Conservation (phyloP, 1,140 invertebrate genomes). For the Oryzaephilus surinamensis region DNA sequence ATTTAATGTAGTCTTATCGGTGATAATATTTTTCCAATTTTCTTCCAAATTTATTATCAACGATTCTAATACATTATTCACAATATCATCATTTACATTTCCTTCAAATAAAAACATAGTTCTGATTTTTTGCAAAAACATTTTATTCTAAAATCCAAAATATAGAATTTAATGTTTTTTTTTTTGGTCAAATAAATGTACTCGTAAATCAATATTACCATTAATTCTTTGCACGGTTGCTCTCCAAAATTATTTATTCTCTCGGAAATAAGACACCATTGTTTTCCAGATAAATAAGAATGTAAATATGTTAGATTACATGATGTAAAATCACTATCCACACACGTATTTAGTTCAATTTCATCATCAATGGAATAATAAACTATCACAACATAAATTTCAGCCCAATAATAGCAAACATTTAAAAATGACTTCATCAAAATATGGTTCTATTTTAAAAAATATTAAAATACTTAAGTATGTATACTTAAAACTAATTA, state of each 20-base stretch:
- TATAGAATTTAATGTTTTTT: too few species aligned
- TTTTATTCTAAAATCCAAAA: constrained; percentile 27
- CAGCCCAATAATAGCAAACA: constrained; percentile 29
- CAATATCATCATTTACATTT: constrained; percentile 18
- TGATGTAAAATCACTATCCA: constrained; percentile 16
- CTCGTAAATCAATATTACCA: constrained; percentile 17
- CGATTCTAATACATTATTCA: constrained; percentile 15
- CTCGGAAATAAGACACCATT: constrained; percentile 31
- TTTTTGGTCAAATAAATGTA: constrained; percentile 8
- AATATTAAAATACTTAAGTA: too few species aligned
- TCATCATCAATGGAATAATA: constrained; percentile 25
- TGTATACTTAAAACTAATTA: too few species aligned
- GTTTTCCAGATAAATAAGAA: constrained; percentile 25
- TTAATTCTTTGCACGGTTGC: constrained; percentile 26
- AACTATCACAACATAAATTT: constrained; percentile 23
- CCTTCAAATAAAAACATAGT: constrained; percentile 24
- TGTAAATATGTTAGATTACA: constrained; percentile 29
- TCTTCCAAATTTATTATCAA: constrained; percentile 20
- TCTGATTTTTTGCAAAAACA: constrained; percentile 29
- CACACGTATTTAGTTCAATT: constrained; percentile 11
- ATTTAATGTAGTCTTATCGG: constrained; percentile 23
- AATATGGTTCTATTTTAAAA: constrained; percentile 30
- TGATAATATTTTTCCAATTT: constrained; percentile 22
- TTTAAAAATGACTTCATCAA: constrained; percentile 30
- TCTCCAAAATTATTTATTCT: constrained; percentile 34